A percentile compares a stretch with the other conserved stretches of the same genome.
Conservation (phyloP, 2,113 vertebrate species). For the Heliornis fulica region DNA sequence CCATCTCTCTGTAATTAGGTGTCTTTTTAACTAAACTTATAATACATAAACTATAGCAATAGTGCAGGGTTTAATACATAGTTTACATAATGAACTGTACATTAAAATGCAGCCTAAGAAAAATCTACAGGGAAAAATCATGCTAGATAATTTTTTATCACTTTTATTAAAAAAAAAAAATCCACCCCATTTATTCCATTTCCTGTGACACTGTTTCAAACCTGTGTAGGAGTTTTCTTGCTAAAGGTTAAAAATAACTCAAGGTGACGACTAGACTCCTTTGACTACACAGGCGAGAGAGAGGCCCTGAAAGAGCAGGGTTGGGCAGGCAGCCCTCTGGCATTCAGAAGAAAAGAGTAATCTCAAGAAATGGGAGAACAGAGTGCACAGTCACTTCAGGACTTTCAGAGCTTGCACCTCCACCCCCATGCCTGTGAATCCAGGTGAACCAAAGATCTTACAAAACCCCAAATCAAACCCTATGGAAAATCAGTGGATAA, state of each 20-base stretch:
- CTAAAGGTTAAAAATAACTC: conserved; percentile 14
- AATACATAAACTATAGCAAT: neutral
- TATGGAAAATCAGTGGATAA: neutral
- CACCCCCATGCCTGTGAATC: neutral
- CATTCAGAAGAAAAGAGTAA: neutral
- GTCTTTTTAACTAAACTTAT: neutral
- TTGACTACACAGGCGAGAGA: neutral
- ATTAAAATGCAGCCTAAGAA: neutral
- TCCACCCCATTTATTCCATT: neutral
- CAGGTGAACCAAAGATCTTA: neutral
- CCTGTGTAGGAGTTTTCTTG: neutral
- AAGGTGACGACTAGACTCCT: neutral
- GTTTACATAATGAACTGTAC: neutral
- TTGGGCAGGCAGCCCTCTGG: neutral
- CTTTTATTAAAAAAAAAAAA: neutral
- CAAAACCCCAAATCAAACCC: neutral
- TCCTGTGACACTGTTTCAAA: neutral
- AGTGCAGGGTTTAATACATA: neutral
- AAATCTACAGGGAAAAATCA: neutral
- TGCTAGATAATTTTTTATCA: neutral
- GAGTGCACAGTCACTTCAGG: neutral
- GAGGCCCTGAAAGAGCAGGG: neutral
- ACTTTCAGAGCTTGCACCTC: neutral
- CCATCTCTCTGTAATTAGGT: neutral
- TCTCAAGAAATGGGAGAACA: neutral